Percentiles rank a stretch among this genome's conserved stretches.
Evolutionary conservation across 2,888 invertebrate genomes (phyloP).

Genomic region (Oasisia sp.): DNA sequence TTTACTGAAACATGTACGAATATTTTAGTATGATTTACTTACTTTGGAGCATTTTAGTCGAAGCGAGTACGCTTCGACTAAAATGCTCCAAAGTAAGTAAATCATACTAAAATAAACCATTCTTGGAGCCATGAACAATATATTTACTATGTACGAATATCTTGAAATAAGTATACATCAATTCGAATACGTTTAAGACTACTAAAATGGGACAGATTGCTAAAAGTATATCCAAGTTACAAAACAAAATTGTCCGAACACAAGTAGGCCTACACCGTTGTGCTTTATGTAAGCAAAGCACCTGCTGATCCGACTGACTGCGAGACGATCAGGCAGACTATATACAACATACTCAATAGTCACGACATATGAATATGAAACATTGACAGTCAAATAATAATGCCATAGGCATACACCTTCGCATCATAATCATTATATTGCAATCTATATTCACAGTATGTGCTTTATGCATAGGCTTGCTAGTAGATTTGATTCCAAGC

Average conservation of each 20-base stretch:
- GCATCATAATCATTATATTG: background rate
- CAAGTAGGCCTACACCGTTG: background rate
- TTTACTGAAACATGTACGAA: background rate
- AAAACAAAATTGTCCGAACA: background rate
- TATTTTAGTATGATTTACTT: no score
- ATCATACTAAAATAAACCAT: no score
- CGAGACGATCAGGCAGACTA: background rate
- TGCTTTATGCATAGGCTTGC: background rate
- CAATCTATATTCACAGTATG: no score
- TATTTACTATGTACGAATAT: background rate
- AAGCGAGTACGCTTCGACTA: no score
- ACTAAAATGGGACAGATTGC: background rate
- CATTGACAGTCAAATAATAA: background rate
- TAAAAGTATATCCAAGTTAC: no score
- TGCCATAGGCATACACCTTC: background rate
- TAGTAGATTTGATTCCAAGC: background rate
- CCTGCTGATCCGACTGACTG: background rate
- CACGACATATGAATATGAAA: background rate
- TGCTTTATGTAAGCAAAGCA: background rate
- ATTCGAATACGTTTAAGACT: background rate
- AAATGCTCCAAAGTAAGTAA: no score
- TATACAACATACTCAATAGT: background rate
- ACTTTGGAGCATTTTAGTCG: no score
- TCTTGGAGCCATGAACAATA: no score
- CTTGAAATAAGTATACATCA: background rate